Evolutionary conservation across 2,888 invertebrate species (phyloP).

Genomic region (Orthosia gothica): DNA sequence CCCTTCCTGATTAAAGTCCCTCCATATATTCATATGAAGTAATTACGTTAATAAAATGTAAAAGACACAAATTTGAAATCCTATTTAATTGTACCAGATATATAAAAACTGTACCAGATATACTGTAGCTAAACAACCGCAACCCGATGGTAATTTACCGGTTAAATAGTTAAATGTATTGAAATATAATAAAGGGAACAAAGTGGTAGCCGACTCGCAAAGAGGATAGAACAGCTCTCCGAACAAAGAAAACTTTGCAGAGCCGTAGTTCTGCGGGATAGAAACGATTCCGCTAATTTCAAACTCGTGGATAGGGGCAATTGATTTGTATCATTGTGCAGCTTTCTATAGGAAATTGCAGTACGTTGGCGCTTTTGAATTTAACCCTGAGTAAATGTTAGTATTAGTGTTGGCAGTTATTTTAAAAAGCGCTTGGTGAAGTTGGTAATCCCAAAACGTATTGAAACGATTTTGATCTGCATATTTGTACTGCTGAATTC

Average conservation of each 20-base stretch:
- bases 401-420: neutral
- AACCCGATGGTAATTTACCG: constrained; percentile 20
- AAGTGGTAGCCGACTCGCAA: constrained; percentile 50
- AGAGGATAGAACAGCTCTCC: constrained; percentile 52
- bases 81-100: neutral
- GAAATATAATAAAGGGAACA: constrained; percentile 58
- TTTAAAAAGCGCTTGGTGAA: neutral
- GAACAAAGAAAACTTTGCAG: constrained; percentile 64
- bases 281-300: constrained; percentile 61
- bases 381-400: constrained; percentile 4
- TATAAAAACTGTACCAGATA: neutral
- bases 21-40: too few species aligned
- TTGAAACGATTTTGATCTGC: too few species aligned
- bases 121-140: neutral
- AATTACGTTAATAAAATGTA: too few species aligned
- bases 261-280: constrained; percentile 36
- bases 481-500: too few species aligned
- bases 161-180: constrained; percentile 57
- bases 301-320: constrained; percentile 56
- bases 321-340: constrained; percentile 60
- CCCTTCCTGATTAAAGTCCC: too few species aligned
- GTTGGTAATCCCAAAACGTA: neutral
- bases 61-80: too few species aligned
- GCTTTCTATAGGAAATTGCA: constrained; percentile 15
- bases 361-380: too few species aligned